A percentile compares a stretch with the other conserved stretches of the same genome.
Evolutionary conservation across 2,113 vertebrate genomes (phyloP).

Genomic region (Sminthopsis crassicaudata): DNA sequence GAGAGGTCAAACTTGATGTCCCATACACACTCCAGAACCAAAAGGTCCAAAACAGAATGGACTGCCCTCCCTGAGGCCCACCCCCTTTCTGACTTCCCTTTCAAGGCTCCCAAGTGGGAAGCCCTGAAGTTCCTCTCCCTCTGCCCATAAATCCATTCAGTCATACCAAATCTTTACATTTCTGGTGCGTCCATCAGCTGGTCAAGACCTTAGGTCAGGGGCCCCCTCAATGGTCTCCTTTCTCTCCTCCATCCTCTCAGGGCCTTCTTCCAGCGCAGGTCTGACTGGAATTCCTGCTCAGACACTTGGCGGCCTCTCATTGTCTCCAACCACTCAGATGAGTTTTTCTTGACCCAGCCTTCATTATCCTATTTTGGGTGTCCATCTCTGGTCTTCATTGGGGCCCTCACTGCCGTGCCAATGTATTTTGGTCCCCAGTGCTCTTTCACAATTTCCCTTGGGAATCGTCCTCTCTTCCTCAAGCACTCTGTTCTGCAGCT

Average conservation of each 20-base stretch:
- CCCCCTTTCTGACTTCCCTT: neutral
- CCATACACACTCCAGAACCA: neutral
- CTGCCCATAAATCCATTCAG: neutral
- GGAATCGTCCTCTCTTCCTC: no score
- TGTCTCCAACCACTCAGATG: neutral
- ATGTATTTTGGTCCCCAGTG: neutral
- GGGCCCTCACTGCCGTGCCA: neutral
- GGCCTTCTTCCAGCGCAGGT: neutral
- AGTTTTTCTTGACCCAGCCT: neutral
- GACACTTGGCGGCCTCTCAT: neutral
- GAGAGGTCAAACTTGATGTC: neutral
- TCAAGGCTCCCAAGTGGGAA: neutral
- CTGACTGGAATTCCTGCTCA: neutral
- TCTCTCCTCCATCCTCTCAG: neutral
- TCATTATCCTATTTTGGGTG: neutral
- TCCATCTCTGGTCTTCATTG: neutral
- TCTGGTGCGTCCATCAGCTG: neutral
- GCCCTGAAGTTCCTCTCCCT: neutral
- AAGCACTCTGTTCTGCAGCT: neutral
- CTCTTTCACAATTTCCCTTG: neutral
- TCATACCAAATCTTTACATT: neutral
- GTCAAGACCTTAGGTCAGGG: neutral
- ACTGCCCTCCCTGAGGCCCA: neutral
- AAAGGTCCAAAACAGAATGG: neutral
- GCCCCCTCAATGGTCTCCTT: neutral